Evolutionary conservation across 2,888 invertebrate genomes (phyloP).

Genomic region (Merodon equestris): DNA sequence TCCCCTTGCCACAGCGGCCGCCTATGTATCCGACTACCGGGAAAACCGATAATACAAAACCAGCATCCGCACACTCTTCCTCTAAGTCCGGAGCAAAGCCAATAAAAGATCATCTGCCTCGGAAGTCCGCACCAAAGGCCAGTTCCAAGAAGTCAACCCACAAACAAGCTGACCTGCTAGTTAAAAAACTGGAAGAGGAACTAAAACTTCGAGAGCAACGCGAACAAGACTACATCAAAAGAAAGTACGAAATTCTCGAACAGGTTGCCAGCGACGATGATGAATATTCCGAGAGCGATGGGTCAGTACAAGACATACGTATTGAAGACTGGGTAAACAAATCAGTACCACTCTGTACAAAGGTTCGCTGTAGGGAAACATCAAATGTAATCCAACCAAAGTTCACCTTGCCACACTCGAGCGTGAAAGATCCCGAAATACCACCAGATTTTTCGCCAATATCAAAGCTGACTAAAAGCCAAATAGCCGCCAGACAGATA

Average conservation of each 20-base stretch:
- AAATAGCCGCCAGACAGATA: slow-evolving; percentile 22
- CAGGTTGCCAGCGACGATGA: neutral
- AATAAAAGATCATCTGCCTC: no score
- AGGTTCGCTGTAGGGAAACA: neutral
- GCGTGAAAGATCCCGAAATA: neutral
- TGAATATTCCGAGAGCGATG: neutral
- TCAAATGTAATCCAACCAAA: no score
- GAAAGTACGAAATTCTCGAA: neutral
- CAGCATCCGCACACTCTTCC: no score
- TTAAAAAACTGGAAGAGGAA: neutral
- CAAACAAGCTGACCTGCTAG: no score
- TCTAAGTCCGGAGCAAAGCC: no score
- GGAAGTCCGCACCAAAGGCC: no score
- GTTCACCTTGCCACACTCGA: no score
- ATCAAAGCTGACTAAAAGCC: neutral
- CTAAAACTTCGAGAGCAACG: neutral
- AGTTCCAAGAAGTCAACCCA: no score
- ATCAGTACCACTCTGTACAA: neutral
- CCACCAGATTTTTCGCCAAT: neutral
- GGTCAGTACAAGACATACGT: neutral
- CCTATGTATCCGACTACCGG: no score
- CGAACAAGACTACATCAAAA: neutral
- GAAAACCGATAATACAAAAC: no score
- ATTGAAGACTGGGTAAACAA: neutral
- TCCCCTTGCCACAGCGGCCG: no score